Conservation (phyloP, 2,113 vertebrate genomes). For the Gallinago media region DNA sequence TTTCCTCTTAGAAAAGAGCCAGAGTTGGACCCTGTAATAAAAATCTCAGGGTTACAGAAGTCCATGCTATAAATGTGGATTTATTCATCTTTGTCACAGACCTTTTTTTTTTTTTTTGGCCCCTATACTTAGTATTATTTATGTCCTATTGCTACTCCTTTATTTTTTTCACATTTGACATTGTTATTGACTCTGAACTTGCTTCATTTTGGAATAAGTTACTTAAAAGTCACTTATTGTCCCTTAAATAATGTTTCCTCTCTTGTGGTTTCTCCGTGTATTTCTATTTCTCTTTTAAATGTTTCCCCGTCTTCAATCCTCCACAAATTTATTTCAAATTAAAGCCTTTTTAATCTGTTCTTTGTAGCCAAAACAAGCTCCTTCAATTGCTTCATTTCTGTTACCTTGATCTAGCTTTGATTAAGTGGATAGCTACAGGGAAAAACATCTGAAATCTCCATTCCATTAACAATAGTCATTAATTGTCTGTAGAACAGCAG, state of each 20-base stretch:
- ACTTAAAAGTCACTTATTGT: not conserved
- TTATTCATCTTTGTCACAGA: not conserved
- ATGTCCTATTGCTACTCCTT: not conserved
- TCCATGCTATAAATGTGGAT: not conserved
- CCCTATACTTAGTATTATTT: not conserved
- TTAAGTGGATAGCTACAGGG: not conserved
- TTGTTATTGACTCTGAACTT: not conserved
- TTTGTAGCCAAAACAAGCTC: not conserved
- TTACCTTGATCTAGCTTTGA: not conserved
- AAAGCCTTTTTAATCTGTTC: not conserved
- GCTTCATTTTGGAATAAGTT: not conserved
- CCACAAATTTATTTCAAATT: constrained; percentile 11
- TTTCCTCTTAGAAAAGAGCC: not conserved
- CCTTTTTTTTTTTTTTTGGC: not conserved
- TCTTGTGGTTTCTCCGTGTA: not conserved
- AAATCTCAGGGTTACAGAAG: not conserved
- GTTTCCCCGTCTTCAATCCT: not conserved
- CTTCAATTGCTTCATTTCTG: constrained; percentile 8
- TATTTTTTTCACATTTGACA: not conserved
- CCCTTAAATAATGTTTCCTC: not conserved
- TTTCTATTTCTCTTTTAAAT: not conserved
- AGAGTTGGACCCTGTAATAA: not conserved
- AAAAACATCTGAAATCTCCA: not conserved
- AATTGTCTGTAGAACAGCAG: not conserved
- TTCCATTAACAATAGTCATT: not conserved